These are phyloP conservation scores for Belgica antarctica DNA, from an alignment of 2,888 invertebrate genomes.

Conservation along the genomic window DNA sequence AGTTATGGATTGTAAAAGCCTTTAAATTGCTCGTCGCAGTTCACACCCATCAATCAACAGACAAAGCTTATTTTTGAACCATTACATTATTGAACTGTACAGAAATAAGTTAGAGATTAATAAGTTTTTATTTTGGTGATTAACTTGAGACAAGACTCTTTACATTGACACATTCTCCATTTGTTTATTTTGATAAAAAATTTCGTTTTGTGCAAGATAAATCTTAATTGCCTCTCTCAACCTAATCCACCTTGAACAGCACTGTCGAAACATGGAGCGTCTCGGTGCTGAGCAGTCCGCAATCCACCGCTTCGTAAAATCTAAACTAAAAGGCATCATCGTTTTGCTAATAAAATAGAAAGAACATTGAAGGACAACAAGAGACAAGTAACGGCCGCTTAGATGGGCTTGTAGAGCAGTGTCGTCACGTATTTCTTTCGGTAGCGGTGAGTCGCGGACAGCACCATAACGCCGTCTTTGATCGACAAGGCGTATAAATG, in stretches of 20 bases:
- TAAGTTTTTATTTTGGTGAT: slow-evolving; percentile 6
- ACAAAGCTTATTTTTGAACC: too few species aligned
- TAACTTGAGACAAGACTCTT: background rate
- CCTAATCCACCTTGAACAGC: background rate
- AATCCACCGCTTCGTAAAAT: background rate
- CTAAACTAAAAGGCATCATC: background rate
- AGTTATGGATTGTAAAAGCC: too few species aligned
- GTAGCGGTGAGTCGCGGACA: slow-evolving; percentile 97
- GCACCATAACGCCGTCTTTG: slow-evolving; percentile 99
- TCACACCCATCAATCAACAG: too few species aligned
- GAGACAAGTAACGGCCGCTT: slow-evolving; percentile 50
- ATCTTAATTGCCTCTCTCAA: background rate
- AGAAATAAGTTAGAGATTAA: background rate
- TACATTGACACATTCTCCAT: background rate
- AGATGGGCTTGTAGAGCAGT: slow-evolving; percentile 95
- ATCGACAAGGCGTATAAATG: slow-evolving; percentile 99
- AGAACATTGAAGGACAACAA: slow-evolving; percentile 1
- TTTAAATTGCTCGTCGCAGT: too few species aligned
- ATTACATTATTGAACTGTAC: too few species aligned
- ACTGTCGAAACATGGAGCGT: background rate
- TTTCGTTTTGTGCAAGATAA: background rate
- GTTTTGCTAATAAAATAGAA: background rate
- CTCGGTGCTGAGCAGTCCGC: background rate
- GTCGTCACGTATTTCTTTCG: slow-evolving; percentile 99
- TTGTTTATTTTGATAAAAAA: too few species aligned